Conservation (phyloP, 2,888 invertebrate species). For the Ornithoptera alexandrae region DNA sequence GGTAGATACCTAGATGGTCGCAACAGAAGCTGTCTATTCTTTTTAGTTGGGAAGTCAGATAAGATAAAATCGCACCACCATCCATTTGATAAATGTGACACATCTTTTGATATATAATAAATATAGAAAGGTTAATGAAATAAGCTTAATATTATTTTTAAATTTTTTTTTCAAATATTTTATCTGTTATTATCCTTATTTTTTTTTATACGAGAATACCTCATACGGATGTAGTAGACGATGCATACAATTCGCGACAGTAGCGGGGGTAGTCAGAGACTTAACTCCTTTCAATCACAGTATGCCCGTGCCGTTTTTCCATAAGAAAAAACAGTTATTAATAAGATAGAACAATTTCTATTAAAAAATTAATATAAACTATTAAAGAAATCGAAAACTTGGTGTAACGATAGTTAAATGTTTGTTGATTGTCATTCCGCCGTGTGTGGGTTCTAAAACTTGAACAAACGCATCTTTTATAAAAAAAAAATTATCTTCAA, state of each 20-base stretch:
- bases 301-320: constrained; percentile 18
- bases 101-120: too few species aligned
- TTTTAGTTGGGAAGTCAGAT: too few species aligned
- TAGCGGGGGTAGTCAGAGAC: constrained; percentile 38
- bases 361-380: not conserved
- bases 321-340: constrained; percentile 6
- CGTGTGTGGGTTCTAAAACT: too few species aligned
- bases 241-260: constrained; percentile 62
- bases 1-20: too few species aligned
- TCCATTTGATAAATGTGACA: too few species aligned
- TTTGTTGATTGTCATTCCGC: too few species aligned
- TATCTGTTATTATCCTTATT: not conserved
- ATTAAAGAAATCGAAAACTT: not conserved
- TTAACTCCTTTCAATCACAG: constrained; percentile 23
- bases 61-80: too few species aligned
- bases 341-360: not conserved
- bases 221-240: constrained; percentile 53
- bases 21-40: too few species aligned
- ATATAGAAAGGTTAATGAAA: too few species aligned
- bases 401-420: too few species aligned
- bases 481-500: too few species aligned
- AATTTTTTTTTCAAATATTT: not conserved
- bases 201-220: constrained; percentile 1
- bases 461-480: too few species aligned
- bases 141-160: not conserved